These are phyloP conservation scores for Turdus rufiventris DNA, from an alignment of 2,113 vertebrate species.

Conservation along the genomic window DNA sequence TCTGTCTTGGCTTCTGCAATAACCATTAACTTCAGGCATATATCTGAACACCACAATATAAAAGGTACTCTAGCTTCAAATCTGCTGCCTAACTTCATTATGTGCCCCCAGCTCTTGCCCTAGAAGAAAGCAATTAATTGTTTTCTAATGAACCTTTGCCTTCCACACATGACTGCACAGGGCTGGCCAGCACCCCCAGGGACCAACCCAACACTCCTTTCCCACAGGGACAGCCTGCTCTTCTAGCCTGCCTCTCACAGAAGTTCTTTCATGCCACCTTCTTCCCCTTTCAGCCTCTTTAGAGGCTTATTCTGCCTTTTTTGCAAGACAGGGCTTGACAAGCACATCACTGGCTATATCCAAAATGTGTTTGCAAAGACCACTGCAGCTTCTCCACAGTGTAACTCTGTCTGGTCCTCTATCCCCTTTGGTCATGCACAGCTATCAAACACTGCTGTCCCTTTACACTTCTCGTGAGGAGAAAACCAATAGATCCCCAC, in stretches of 20 bases:
- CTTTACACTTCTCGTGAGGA: fast-evolving
- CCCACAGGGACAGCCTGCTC: not conserved
- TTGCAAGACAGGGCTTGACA: not conserved
- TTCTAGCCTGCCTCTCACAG: not conserved
- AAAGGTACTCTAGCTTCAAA: not conserved
- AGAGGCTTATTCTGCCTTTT: not conserved
- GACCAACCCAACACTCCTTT: not conserved
- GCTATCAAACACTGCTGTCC: not conserved
- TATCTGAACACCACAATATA: not conserved
- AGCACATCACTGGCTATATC: not conserved
- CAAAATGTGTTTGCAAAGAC: not conserved
- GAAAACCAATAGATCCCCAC: not conserved
- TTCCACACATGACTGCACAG: not conserved
- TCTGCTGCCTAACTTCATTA: not conserved
- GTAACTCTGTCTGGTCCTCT: not conserved
- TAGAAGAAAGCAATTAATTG: not conserved
- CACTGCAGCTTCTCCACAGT: not conserved
- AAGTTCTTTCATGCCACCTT: not conserved
- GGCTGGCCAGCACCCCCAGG: not conserved
- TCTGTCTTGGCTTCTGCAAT: not conserved
- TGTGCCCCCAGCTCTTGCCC: not conserved
- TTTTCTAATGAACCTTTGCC: not conserved
- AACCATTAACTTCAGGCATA: not conserved
- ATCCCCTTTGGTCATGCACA: not conserved
- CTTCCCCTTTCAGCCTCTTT: not conserved